A percentile compares a stretch with the other conserved stretches of the same genome.
phyloP scores from a whole-genome alignment of 2,113 vertebrate species.

The Naja naja region DNA sequence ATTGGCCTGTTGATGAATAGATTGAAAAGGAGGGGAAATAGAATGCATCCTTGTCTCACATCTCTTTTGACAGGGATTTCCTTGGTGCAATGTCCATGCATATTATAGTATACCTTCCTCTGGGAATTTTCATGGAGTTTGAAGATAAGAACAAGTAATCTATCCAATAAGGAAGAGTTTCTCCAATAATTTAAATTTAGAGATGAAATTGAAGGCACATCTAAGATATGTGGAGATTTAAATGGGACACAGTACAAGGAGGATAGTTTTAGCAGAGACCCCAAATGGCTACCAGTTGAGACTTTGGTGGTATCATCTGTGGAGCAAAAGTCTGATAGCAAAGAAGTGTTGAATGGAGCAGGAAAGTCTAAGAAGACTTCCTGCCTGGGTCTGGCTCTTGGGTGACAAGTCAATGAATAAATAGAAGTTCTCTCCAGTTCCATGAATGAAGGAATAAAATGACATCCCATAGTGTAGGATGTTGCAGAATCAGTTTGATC shows the following conservation, averaged over 20 bases:
- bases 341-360: not conserved
- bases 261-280: not conserved
- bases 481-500: not conserved
- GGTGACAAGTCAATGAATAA: not conserved
- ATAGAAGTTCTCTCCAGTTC: not conserved
- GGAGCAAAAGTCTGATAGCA: not conserved
- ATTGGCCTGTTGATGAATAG: not conserved
- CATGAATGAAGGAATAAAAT: not conserved
- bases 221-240: not conserved
- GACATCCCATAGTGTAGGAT: not conserved
- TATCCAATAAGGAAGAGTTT: not conserved
- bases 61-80: not conserved
- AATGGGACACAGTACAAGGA: not conserved
- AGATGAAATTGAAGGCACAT: not conserved
- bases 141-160: not conserved
- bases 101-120: not conserved
- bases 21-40: not conserved
- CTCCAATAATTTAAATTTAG: not conserved
- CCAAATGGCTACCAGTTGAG: not conserved
- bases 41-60: not conserved
- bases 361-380: not conserved
- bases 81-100: not conserved
- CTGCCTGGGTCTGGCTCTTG: not conserved
- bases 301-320: not conserved
- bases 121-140: not conserved